Conservation (phyloP, 2,797 vertebrate species). For the Mormyrops boulengeri region DNA sequence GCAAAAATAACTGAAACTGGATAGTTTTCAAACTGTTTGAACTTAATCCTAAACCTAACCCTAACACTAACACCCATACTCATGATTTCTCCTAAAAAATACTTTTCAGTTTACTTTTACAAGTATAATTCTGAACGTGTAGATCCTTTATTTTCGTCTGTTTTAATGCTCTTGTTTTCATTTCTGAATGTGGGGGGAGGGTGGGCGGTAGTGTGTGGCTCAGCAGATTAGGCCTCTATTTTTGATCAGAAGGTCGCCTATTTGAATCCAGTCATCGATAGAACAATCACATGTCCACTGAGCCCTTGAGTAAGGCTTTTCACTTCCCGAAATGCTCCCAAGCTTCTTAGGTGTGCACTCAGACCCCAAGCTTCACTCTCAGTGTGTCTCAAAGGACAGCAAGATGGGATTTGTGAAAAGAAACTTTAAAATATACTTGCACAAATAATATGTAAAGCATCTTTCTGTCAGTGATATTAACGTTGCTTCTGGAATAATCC, state of each 20-base stretch:
- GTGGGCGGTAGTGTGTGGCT: neutral
- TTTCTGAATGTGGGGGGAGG: neutral
- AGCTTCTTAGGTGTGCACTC: neutral
- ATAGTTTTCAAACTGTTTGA: neutral
- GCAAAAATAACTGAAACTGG: neutral
- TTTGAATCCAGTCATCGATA: neutral
- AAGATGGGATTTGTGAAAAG: neutral
- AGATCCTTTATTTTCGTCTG: neutral
- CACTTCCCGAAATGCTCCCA: neutral
- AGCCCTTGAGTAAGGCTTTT: neutral
- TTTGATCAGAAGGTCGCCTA: neutral
- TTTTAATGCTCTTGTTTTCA: neutral
- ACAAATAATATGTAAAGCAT: neutral
- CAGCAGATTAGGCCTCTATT: neutral
- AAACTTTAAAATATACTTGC: neutral
- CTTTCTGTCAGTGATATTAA: neutral
- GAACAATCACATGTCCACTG: neutral
- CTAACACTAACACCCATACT: neutral
- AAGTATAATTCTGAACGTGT: neutral
- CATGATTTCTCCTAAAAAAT: neutral
- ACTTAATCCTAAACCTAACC: neutral
- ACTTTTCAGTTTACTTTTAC: neutral
- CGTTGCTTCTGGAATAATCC: neutral
- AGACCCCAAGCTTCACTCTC: neutral
- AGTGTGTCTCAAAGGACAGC: neutral